Percentiles rank a stretch among this genome's conserved stretches.
Evolutionary conservation across 2,888 invertebrate species (phyloP).

Genomic region (Eueremaeus valkanovi): DNA sequence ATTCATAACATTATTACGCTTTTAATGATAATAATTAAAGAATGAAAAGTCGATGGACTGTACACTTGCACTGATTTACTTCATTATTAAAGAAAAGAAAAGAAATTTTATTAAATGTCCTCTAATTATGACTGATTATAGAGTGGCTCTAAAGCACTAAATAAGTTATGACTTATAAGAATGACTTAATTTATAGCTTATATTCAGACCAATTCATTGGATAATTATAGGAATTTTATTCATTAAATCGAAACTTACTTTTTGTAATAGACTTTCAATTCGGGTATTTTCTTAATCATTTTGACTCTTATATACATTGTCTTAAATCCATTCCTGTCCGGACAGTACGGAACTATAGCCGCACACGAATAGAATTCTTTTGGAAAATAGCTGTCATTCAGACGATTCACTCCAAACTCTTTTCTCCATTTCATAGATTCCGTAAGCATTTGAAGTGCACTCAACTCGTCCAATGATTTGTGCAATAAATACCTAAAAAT

Average conservation of each 20-base stretch:
- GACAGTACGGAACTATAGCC: conserved; percentile 28
- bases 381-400: conserved; percentile 27
- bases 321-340: conserved; percentile 34
- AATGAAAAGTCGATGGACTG: too few species aligned
- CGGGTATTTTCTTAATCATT: conserved; percentile 36
- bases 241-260: conserved; percentile 1
- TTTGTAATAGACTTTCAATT: conserved; percentile 30
- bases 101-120: too few species aligned
- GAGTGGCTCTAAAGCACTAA: too few species aligned
- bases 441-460: conserved; percentile 37
- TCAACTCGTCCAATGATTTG: background rate
- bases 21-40: too few species aligned
- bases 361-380: conserved; percentile 39
- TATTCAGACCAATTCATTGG: too few species aligned
- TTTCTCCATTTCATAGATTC: conserved; percentile 40
- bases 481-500: background rate
- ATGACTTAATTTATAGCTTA: too few species aligned
- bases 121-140: too few species aligned
- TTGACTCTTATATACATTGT: conserved; percentile 40
- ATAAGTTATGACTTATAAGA: too few species aligned
- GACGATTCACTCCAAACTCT: conserved; percentile 27
- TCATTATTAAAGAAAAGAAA: too few species aligned
- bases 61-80: too few species aligned
- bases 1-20: too few species aligned
- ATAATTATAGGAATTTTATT: too few species aligned